Evolutionary conservation across 2,113 vertebrate genomes (phyloP).

Genomic region (Megaleporinus macrocephalus): DNA sequence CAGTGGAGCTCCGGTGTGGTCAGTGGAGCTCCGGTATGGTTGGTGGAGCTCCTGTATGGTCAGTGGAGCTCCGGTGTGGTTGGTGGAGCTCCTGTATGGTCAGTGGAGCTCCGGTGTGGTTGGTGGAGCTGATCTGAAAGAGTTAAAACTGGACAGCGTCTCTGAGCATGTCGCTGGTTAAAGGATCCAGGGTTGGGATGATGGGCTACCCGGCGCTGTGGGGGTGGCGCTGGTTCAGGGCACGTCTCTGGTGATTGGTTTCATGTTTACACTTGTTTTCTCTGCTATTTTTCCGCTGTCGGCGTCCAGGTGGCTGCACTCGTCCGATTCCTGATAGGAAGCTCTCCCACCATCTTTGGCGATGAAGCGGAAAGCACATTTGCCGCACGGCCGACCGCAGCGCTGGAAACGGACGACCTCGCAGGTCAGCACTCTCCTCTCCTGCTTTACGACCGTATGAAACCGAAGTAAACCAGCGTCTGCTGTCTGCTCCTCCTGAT

Average conservation of each 20-base stretch:
- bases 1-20: too few relatives aligned
- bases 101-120: too few relatives aligned
- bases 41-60: too few relatives aligned
- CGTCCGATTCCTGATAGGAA: constrained; percentile 81
- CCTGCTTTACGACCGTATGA: neutral
- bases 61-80: too few relatives aligned
- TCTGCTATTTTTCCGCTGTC: neutral
- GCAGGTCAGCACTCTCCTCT: constrained; percentile 50
- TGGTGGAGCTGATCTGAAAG: too few relatives aligned
- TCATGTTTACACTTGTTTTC: constrained; percentile 6
- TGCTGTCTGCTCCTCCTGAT: neutral
- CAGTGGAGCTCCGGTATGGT: too few relatives aligned
- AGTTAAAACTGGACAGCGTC: too few relatives aligned
- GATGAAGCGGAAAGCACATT: constrained; percentile 74
- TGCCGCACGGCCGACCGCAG: constrained; percentile 60
- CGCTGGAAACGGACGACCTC: constrained; percentile 58
- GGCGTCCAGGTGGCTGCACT: constrained; percentile 77
- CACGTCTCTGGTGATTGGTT: neutral
- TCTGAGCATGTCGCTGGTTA: too few relatives aligned
- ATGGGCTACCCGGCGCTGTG: too few relatives aligned
- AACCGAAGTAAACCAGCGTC: neutral
- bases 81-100: too few relatives aligned
- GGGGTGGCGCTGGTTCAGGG: neutral
- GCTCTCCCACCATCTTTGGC: constrained; percentile 77
- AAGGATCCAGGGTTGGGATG: too few relatives aligned